A percentile compares a stretch with the other conserved stretches of the same genome.
These are phyloP conservation scores for Drosophila pallidifrons DNA, from an alignment of 1,140 invertebrate genomes.

Conservation along the genomic window DNA sequence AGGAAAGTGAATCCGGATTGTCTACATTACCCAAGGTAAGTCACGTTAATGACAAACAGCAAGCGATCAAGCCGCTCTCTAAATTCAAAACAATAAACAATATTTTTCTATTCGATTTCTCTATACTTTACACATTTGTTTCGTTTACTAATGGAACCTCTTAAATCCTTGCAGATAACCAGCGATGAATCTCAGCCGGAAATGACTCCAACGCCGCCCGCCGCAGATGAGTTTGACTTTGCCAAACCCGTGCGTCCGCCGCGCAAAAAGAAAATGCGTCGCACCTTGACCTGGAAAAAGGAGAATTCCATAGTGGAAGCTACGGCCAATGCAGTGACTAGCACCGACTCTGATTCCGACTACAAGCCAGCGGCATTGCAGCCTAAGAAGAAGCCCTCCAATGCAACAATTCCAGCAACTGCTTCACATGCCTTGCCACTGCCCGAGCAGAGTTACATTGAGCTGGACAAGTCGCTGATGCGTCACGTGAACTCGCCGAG, in stretches of 20 bases:
- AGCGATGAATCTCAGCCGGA: conserved; percentile 78
- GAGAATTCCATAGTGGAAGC: conserved; percentile 76
- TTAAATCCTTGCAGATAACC: conserved; percentile 55
- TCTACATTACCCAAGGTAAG: conserved; percentile 76
- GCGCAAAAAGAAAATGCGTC: conserved; percentile 83
- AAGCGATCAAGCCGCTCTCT: background rate
- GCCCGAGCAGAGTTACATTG: conserved; percentile 66
- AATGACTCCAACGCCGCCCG: conserved; percentile 21
- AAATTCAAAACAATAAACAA: conserved; percentile 7
- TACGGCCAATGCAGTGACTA: conserved; percentile 60
- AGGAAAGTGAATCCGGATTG: conserved; percentile 77
- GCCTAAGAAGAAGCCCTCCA: conserved; percentile 53
- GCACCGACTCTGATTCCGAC: conserved; percentile 75
- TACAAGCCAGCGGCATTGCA: conserved; percentile 35
- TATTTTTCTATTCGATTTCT: background rate
- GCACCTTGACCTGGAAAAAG: conserved; percentile 79
- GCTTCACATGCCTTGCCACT: background rate
- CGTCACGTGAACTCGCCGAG: conserved; percentile 68
- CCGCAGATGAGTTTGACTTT: conserved; percentile 57
- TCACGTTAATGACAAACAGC: conserved; percentile 1
- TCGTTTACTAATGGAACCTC: background rate
- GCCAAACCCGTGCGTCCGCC: conserved; percentile 64
- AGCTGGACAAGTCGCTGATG: conserved; percentile 70
- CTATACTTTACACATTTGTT: background rate
- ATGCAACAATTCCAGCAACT: background rate